These are phyloP conservation scores for Malachius bipustulatus DNA, from an alignment of 2,888 invertebrate genomes.

Conservation along the genomic window DNA sequence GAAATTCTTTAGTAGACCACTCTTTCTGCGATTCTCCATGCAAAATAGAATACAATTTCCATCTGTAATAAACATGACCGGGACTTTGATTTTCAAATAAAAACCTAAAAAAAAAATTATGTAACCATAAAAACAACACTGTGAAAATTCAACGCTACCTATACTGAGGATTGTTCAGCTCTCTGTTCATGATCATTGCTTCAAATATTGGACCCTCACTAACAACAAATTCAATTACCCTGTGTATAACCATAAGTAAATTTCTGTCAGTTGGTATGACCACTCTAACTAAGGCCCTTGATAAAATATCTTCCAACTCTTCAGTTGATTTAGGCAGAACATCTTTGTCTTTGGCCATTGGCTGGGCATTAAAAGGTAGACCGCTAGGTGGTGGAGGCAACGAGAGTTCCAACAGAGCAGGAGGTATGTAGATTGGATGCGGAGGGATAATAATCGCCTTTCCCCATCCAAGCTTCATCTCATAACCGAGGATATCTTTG, in stretches of 20 bases:
- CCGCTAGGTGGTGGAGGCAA: slow-evolving; percentile 89
- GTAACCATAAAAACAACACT: no score
- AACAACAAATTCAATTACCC: slow-evolving; percentile 98
- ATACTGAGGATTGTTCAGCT: slow-evolving; percentile 91
- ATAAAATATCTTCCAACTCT: slow-evolving; percentile 49
- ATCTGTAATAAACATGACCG: slow-evolving; percentile 97
- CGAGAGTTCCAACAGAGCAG: slow-evolving; percentile 66
- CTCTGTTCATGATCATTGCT: slow-evolving; percentile 97
- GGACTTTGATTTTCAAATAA: slow-evolving; percentile 97
- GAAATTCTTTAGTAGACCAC: slow-evolving; percentile 83
- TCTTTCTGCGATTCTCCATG: slow-evolving; percentile 89
- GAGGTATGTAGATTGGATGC: slow-evolving; percentile 96
- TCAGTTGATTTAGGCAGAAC: slow-evolving; percentile 35
- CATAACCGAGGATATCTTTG: slow-evolving; percentile 41
- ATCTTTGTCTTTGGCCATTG: slow-evolving; percentile 39
- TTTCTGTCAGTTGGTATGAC: slow-evolving; percentile 94
- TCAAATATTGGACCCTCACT: slow-evolving; percentile 99
- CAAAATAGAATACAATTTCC: slow-evolving; percentile 93
- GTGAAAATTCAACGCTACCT: slow-evolving; percentile 50
- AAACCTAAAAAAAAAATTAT: slow-evolving; percentile 54
- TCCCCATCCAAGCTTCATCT: slow-evolving; percentile 73
- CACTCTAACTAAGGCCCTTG: slow-evolving; percentile 90
- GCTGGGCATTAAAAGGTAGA: slow-evolving; percentile 97
- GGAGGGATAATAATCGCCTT: slow-evolving; percentile 94
- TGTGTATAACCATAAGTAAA: slow-evolving; percentile 87